A percentile compares a stretch with the other conserved stretches of the same genome.
Conservation (phyloP, 2,797 vertebrate genomes). For the Hyperoplus lanceolatus region DNA sequence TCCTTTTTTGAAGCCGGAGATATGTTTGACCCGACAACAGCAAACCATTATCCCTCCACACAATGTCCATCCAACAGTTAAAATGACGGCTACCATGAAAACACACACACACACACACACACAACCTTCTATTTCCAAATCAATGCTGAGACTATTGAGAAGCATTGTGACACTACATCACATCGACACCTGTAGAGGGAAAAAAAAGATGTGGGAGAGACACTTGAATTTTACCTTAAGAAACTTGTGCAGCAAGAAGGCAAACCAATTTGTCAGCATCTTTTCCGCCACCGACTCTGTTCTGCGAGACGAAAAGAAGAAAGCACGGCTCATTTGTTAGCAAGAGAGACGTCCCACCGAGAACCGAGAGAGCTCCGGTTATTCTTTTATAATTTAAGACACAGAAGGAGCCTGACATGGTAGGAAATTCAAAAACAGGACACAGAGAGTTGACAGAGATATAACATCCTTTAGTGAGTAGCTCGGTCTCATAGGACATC, state of each 20-base stretch:
- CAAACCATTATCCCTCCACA: slow-evolving; percentile 9
- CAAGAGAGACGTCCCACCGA: slow-evolving; percentile 58
- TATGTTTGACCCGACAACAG: slow-evolving; percentile 28
- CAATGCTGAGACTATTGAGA: slow-evolving; percentile 41
- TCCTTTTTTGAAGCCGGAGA: slow-evolving; percentile 22
- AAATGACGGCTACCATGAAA: slow-evolving; percentile 31
- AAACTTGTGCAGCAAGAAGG: slow-evolving; percentile 96
- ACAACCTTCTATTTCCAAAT: slow-evolving; percentile 52
- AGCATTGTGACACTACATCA: slow-evolving; percentile 18
- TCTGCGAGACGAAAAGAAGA: slow-evolving; percentile 79
- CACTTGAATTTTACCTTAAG: slow-evolving; percentile 90
- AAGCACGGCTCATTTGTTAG: slow-evolving; percentile 56
- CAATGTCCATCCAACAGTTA: slow-evolving; percentile 33
- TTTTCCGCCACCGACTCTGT: slow-evolving; percentile 98
- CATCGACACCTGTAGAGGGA: slow-evolving; percentile 50
- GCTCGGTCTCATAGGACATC: slow-evolving; percentile 39
- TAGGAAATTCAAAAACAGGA: slow-evolving; percentile 41
- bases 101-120: background rate
- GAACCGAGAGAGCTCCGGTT: slow-evolving; percentile 63
- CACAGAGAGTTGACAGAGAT: slow-evolving; percentile 52
- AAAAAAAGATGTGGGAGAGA: slow-evolving; percentile 12
- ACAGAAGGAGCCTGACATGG: slow-evolving; percentile 43
- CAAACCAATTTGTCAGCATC: slow-evolving; percentile 99
- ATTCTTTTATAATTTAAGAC: slow-evolving; percentile 70
- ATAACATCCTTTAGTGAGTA: slow-evolving; percentile 28